These are phyloP conservation scores for Eristalis tenax DNA, from an alignment of 2,888 invertebrate genomes.

Conservation along the genomic window DNA sequence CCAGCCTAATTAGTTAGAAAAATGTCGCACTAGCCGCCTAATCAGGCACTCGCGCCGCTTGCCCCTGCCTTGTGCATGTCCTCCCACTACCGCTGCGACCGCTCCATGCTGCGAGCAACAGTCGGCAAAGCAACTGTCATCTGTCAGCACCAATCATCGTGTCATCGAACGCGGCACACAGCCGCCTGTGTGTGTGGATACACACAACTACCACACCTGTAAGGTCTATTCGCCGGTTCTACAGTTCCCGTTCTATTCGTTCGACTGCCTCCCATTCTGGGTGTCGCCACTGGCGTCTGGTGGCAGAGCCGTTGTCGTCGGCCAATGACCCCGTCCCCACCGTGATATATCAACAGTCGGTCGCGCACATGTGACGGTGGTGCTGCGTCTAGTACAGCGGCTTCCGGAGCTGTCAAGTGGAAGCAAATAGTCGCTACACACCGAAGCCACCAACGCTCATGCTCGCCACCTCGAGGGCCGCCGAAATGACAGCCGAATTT, in stretches of 20 bases:
- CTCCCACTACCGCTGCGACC: background rate
- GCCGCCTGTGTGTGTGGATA: background rate
- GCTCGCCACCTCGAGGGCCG: background rate
- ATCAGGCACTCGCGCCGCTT: conserved; percentile 15
- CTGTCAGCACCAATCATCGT: conserved; percentile 40
- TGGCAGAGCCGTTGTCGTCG: background rate
- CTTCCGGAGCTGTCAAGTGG: conserved; percentile 37
- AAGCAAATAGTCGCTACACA: conserved; percentile 1
- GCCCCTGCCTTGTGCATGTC: background rate
- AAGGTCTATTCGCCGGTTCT: conserved; percentile 7
- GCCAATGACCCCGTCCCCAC: conserved; percentile 19
- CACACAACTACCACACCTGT: background rate
- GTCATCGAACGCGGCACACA: background rate
- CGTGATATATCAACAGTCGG: conserved; percentile 49
- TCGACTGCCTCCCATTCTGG: conserved; percentile 39
- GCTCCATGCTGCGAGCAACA: conserved; percentile 6
- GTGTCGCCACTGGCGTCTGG: conserved; percentile 6
- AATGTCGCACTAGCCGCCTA: conserved; percentile 19
- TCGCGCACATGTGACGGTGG: conserved; percentile 7
- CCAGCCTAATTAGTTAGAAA: conserved; percentile 35
- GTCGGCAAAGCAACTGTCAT: conserved; percentile 29
- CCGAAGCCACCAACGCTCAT: background rate
- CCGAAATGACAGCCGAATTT: conserved; percentile 7
- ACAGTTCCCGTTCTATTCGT: conserved; percentile 44
- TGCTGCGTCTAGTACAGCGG: conserved; percentile 6